Conservation (phyloP, 2,888 invertebrate genomes). For the Mongoloraphidia duomilia region DNA sequence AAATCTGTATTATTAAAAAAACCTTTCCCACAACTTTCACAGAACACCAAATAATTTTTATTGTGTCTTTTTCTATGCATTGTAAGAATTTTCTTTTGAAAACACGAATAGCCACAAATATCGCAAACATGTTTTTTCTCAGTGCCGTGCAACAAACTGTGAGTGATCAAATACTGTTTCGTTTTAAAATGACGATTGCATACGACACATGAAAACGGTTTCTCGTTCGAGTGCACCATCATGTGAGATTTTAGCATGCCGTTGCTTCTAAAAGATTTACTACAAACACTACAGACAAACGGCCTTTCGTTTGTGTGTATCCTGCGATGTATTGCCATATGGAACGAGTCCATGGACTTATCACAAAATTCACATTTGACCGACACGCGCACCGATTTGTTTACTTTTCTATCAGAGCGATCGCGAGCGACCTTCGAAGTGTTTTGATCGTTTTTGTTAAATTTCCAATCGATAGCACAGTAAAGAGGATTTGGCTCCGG, state of each 20-base stretch:
- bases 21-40: slow-evolving; percentile 16
- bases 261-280: slow-evolving; percentile 23
- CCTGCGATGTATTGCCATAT: slow-evolving; percentile 28
- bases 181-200: slow-evolving; percentile 11
- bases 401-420: no score
- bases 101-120: slow-evolving; percentile 24
- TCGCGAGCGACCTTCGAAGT: no score
- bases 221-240: not conserved
- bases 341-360: not conserved
- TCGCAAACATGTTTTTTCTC: slow-evolving; percentile 27
- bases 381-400: not conserved
- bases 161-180: slow-evolving; percentile 7
- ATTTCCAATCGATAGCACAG: no score
- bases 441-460: no score
- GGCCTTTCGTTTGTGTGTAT: slow-evolving; percentile 31
- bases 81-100: slow-evolving; percentile 10
- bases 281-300: slow-evolving; percentile 28
- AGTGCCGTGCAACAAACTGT: slow-evolving; percentile 26
- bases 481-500: no score
- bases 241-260: not conserved
- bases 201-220: not conserved
- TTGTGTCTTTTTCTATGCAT: slow-evolving; percentile 22
- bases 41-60: slow-evolving; percentile 15
- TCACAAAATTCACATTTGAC: slow-evolving; percentile 4
- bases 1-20: slow-evolving; percentile 12